Evolutionary conservation across 2,888 invertebrate species (phyloP), one percentile per base, ranked within the genome.

Genomic region (Sclerodermus sp.): DNA sequence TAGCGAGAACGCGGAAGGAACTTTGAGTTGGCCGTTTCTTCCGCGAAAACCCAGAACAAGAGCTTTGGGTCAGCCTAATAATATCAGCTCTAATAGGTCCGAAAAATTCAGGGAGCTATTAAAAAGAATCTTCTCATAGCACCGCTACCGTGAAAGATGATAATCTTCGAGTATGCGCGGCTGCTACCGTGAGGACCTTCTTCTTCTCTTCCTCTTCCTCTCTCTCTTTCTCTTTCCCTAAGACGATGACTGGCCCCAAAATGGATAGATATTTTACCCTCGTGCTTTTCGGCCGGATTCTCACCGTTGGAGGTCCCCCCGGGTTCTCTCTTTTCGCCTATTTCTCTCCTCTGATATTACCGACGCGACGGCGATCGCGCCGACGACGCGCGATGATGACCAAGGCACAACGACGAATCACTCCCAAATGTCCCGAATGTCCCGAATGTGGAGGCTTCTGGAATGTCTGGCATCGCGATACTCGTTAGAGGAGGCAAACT

Each of bases 301-400:
- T n/a, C 72, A 60, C 68, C 62, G 60, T 71, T 70, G 73, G 73
- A 74, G 73, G 73, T 73, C 73, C 64, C 48, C 23, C 23, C 8
- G 8, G 3, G 23, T 8, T 3, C 23, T 8, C 8, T 23, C 4
- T 5, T 23, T 23, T 8, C 8, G 4, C 8, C 23, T 8, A 5
- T 8, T 5, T 23, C 23, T 8, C 12, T 12, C 34, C 12, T 34
- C 34, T 4, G 34, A 34, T 70, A 64, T 66, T 62, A 55, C 47
- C 15, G 49, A 53, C 49, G 56, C 49, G 60, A 73, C 71, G n/a
- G n/a, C n/a, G n/a, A n/a, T n/a, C n/a, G n/a, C n/a, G n/a, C n/a
- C n/a, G n/a, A n/a, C n/a, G n/a, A n/a, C n/a, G n/a, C n/a, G n/a
- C n/a, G n/a, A n/a, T n/a, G n/a, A n/a, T n/a, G n/a, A n/a, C n/a